phyloP scores from a whole-genome alignment of 2,888 invertebrate species.

The Metopia argyrocephala region DNA sequence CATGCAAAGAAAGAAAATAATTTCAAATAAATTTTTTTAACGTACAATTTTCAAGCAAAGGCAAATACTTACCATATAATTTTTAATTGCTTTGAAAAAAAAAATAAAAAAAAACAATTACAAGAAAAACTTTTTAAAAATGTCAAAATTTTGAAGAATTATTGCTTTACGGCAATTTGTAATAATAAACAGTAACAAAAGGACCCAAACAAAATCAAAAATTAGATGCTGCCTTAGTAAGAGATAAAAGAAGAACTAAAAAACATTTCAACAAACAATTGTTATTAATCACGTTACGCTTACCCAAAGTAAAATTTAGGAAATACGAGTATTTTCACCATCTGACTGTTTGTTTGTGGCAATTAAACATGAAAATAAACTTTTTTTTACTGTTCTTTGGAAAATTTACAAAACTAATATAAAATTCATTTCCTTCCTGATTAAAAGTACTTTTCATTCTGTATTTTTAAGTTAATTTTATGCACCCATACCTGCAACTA shows the following conservation, averaged over 20 bases:
- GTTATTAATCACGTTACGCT: constrained; percentile 73
- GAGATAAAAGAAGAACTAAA: neutral
- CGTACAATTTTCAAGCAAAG: too few relatives aligned
- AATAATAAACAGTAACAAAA: constrained; percentile 1
- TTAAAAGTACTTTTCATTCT: constrained; percentile 32
- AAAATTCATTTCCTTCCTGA: constrained; percentile 59
- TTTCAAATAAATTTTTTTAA: too few relatives aligned
- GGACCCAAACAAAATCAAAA: neutral
- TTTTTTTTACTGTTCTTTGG: constrained; percentile 20
- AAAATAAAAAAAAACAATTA: neutral
- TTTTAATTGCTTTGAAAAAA: neutral
- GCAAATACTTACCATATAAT: too few relatives aligned
- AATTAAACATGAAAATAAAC: constrained; percentile 3
- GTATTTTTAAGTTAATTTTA: constrained; percentile 64
- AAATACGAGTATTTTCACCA: constrained; percentile 49
- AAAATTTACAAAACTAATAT: constrained; percentile 27
- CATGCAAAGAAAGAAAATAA: too few relatives aligned
- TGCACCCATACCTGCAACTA: constrained; percentile 62
- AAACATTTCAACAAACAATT: constrained; percentile 68
- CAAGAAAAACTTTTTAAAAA: constrained; percentile 35
- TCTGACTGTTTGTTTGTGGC: constrained; percentile 38
- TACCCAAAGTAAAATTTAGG: constrained; percentile 18
- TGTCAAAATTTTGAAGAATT: constrained; percentile 64
- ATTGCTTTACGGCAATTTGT: constrained; percentile 66
- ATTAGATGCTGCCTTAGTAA: neutral